These are phyloP conservation scores for Octodonta nipae DNA, from an alignment of 2,888 invertebrate genomes.

Conservation along the genomic window DNA sequence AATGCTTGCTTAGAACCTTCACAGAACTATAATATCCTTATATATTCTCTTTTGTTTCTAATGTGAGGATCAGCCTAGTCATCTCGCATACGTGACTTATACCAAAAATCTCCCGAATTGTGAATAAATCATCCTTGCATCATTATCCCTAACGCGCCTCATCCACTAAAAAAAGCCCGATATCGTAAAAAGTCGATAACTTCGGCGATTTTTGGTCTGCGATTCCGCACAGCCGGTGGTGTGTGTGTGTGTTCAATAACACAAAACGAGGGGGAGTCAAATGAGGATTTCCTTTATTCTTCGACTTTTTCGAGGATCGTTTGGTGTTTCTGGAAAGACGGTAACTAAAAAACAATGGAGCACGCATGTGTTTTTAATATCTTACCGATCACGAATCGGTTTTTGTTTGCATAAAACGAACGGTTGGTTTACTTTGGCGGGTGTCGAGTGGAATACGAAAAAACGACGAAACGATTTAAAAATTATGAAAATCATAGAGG, in stretches of 20 bases:
- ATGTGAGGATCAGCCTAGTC: too few relatives aligned
- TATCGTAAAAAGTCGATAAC: conserved; percentile 15
- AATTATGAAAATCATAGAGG: too few relatives aligned
- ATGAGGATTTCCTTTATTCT: conserved; percentile 3
- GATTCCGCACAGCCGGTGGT: conserved; percentile 17
- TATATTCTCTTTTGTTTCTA: too few relatives aligned
- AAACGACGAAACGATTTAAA: too few relatives aligned
- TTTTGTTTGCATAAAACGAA: conserved; percentile 17
- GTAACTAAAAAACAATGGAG: conserved; percentile 16
- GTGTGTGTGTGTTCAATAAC: conserved; percentile 5
- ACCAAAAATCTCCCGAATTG: too few relatives aligned
- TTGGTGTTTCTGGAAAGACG: conserved; percentile 6
- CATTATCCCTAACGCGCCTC: conserved; percentile 7
- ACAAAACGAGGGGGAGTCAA: conserved; percentile 6
- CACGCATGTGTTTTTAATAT: conserved; percentile 19
- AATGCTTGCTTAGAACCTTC: too few relatives aligned
- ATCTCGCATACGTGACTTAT: too few relatives aligned
- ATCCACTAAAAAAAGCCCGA: conserved; percentile 11
- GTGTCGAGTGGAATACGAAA: too few relatives aligned
- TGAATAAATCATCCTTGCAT: not conserved
- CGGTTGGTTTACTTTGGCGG: too few relatives aligned
- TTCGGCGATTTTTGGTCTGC: conserved; percentile 17
- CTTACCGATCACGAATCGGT: conserved; percentile 16
- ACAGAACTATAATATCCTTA: too few relatives aligned
- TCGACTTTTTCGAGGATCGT: conserved; percentile 3